Evolutionary conservation across 92 coral and sea anemone genomes (phyloP), one percentile per base, ranked within the genome.

Genomic region (Hydrozoanthus gracilis): DNA sequence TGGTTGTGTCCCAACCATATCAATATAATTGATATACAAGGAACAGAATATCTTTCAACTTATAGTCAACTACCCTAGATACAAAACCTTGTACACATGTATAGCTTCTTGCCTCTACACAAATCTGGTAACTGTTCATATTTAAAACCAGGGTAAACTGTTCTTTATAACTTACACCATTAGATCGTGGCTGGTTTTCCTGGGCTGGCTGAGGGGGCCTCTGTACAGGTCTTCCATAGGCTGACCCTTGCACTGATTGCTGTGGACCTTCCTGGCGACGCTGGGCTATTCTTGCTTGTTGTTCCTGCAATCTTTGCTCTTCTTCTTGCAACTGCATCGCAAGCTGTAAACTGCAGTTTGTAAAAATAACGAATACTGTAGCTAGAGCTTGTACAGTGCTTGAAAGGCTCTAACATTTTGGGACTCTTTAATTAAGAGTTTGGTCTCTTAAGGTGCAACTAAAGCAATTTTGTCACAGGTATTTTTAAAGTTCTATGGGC

Each of bases 311-410:
- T 48, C 87, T 77, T 68, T 86, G 82, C 71, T 96, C 99, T 78
- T 96, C 99, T 65, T 96, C 92, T 82, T 96, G 99, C 27, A 96
- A 90, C 84, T 92, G 99, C 86, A 93, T 88, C 4, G 99, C 99
- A 27, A 91, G 86, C 83, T 96, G 99, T 20, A 93, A 86, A 79
- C 99, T 96, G 68, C 13, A 44, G 78, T 15, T 20, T 13, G n/a
- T 70, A 62, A 51, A 56, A 4, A 46, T 9, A 14, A 8, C 8
- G 44, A 35, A 39, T 16, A n/a, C 6, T 18, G 44, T 27, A 27
- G 39, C 39, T 27, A 27, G 39, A 27, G 39, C 39, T 27, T 27
- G 39, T 27, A 27, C 39, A 27, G 39, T 27, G 39, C 39, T 27
- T 27, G 39, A 27, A 27, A 27, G 2, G 39, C 39, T 27, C 39